Evolutionary conservation across 2,888 invertebrate genomes (phyloP), one percentile per base, ranked within the genome.

Genomic region (Folsomia manolachei): DNA sequence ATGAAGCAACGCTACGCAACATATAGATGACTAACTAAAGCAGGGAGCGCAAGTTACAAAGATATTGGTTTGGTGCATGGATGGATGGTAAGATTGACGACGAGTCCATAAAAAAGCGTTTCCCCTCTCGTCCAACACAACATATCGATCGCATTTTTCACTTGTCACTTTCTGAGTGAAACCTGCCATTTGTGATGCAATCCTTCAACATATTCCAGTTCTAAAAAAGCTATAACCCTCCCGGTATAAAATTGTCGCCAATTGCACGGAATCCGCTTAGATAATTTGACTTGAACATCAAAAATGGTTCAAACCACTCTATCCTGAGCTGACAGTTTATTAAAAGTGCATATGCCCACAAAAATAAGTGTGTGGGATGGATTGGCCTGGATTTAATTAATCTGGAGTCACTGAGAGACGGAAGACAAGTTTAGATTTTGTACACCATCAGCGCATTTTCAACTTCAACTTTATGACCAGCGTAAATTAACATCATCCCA

Each of bases 101-200:
- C 52, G 63, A 69, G 64, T 70, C 39, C 66, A 69, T 69, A 69
- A 75, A 72, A 74, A 70, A 75, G 70, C 56, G 70, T 72, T 74
- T 71, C 72, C 69, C 72, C 75, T 70, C 74, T 65, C 60, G 60
- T n/a, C 70, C 70, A 60, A 70, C 70, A 66, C 71, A 70, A 75
- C 72, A 71, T 75, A 75, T 75, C 75, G 75, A 75, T 75, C 75
- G 69, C 65, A 64, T 65, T 71, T 71, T 71, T 75, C 73, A 75
- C 73, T 76, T 76, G 75, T 76, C 73, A 73, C 72, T 73, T 73
- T 72, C 73, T 73, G 70, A 75, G 73, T 70, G 71, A 75, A 71
- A 75, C 73, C 75, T 75, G 72, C 75, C 75, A 75, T 72, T 72
- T 73, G 73, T 75, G 71, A 73, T 71, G 73, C 73, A 75, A 72